phyloP scores from a whole-genome alignment of 2,797 vertebrate species.

The Cichlasoma orientale region DNA sequence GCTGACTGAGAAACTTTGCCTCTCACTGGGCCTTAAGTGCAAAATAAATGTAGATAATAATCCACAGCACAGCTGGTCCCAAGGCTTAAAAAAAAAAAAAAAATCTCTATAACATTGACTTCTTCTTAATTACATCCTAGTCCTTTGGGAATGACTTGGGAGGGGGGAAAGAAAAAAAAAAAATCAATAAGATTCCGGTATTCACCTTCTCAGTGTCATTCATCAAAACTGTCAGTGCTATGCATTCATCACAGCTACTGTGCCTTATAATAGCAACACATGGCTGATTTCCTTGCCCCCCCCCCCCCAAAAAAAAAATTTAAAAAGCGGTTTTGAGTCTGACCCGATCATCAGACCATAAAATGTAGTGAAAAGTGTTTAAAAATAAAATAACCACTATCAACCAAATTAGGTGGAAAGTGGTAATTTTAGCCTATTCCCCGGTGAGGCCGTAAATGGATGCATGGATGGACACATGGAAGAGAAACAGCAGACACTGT shows the following conservation, averaged over 20 bases:
- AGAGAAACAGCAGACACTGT: not conserved
- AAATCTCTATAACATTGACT: not conserved
- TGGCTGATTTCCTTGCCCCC: not conserved
- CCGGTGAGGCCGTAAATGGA: slow-evolving; percentile 22
- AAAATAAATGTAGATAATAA: slow-evolving; percentile 43
- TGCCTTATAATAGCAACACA: not conserved
- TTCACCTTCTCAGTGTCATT: slow-evolving; percentile 18
- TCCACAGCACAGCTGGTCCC: slow-evolving; percentile 17
- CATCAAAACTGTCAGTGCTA: not conserved
- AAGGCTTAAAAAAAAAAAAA: not conserved
- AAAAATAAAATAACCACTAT: slow-evolving; percentile 1
- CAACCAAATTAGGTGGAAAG: slow-evolving; percentile 5
- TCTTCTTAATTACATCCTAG: slow-evolving; percentile 38
- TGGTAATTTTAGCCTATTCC: slow-evolving; percentile 12
- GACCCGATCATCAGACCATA: not conserved
- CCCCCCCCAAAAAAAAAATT: not conserved
- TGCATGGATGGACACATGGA: slow-evolving; percentile 17
- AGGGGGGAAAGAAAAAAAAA: not conserved
- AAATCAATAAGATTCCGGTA: slow-evolving; percentile 22
- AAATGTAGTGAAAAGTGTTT: not conserved
- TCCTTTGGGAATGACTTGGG: slow-evolving; percentile 14
- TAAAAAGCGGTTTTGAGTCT: not conserved
- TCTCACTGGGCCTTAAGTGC: slow-evolving; percentile 12
- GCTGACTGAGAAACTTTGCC: slow-evolving; percentile 3
- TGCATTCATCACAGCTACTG: not conserved